Evolutionary conservation across 2,113 vertebrate genomes (phyloP), one percentile per base, ranked within the genome.

Genomic region (Erinaceus europaeus): DNA sequence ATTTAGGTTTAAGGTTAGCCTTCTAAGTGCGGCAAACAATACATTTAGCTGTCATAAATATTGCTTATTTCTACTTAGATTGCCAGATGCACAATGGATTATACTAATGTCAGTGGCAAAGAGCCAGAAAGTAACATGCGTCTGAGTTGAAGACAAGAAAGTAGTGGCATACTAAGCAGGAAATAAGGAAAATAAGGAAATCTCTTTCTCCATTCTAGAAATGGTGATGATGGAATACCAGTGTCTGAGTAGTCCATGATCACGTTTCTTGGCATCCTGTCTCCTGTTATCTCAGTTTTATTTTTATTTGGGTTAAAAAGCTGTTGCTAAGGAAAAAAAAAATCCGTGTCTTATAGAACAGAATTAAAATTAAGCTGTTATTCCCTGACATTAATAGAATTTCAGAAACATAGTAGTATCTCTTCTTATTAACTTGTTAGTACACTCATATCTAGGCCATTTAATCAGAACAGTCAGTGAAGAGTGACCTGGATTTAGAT

Each of bases 1-100:
- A n/a, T n/a, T n/a, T n/a, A n/a, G n/a, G n/a, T n/a, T n/a, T n/a
- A 74, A 84, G 48, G 83, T 95, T 89, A 93, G 94, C 94, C 69
- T 94, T 84, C 64, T 89, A 52, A 91, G 38, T 90, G 67, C 36
- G 89, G 34, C 88, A 85, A 79, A 52, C 57, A 75, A 17, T 62
- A 7, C 65, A 25, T 86, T 94, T 75, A 90, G 3, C 90, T 95
- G 9, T 88, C 82, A 80, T 74, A 85, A 91, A 78, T 83, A 32
- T 73, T 71, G 71, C 73, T 90, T 67, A 44, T 88, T 91, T 96
- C 83, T 76, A 38, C 90, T 80, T 89, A 42, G 72, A 40, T 76
- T 84, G 11, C 87, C 44, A 93, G 75, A 52, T 91, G 92, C 68
- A 61, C 44, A 83, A 25, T 93, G 48, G 89, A 82, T 79, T 90